A percentile compares a stretch with the other conserved stretches of the same genome.
Conservation (phyloP, 2,113 vertebrate species). For the Butorides virescens region DNA sequence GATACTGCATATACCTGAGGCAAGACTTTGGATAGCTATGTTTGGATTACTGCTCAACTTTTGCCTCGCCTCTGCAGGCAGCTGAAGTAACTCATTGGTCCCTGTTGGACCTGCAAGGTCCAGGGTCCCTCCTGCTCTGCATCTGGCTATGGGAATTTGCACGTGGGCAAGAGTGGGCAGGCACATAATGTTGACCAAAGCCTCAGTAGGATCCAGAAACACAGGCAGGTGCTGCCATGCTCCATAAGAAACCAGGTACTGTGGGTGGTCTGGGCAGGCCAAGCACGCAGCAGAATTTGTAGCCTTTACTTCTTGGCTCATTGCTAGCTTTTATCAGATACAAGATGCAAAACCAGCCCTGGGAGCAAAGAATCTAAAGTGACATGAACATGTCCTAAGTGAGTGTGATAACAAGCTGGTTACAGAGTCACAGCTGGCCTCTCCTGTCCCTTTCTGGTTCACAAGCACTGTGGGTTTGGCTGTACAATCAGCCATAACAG, state of each 20-base stretch:
- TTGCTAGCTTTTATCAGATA: neutral
- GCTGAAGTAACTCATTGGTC: neutral
- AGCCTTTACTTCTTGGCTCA: neutral
- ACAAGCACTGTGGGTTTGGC: neutral
- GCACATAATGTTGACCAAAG: neutral
- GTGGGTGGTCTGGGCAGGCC: neutral
- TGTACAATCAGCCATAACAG: fast-evolving
- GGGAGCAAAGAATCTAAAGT: neutral
- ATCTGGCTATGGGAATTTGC: neutral
- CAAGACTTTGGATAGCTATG: neutral
- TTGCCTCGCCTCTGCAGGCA: neutral
- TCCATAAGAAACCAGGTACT: neutral
- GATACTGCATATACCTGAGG: neutral
- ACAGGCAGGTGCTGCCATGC: neutral
- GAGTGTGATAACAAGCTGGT: neutral
- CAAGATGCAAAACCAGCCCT: neutral
- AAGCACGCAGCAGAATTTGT: neutral
- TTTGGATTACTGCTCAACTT: neutral
- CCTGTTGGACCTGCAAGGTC: neutral
- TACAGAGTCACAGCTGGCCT: neutral
- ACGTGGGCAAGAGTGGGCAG: neutral
- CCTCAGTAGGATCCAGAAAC: neutral
- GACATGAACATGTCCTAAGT: neutral
- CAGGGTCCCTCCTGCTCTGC: neutral
- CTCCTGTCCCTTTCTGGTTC: neutral